Percentiles rank a stretch among this genome's conserved stretches.
Evolutionary conservation across 2,888 invertebrate species (phyloP).

Genomic region (Helobdella robusta): DNA sequence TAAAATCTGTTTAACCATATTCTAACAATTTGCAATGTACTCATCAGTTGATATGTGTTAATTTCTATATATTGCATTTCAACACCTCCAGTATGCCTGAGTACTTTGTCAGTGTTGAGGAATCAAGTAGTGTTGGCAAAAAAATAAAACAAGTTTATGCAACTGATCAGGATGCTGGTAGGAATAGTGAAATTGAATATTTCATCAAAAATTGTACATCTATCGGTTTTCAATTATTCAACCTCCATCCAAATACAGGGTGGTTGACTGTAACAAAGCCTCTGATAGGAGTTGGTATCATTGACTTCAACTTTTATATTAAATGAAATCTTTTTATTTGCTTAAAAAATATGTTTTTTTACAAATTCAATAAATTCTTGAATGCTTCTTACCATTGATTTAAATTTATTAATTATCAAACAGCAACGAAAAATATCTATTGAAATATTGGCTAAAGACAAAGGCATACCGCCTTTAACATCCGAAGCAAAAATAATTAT

Average conservation of each 20-base stretch:
- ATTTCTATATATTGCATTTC: neutral
- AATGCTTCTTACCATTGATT: no score
- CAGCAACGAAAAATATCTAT: constrained; percentile 47
- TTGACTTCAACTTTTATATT: no score
- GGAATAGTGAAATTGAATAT: constrained; percentile 62
- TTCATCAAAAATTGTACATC: constrained; percentile 61
- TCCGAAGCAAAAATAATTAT: constrained; percentile 94
- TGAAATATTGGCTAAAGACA: constrained; percentile 95
- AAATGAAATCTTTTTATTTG: neutral
- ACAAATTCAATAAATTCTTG: constrained; percentile 1
- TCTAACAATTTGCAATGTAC: no score
- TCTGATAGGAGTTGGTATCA: constrained; percentile 51
- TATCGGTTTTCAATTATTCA: constrained; percentile 64
- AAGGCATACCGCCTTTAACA: constrained; percentile 86
- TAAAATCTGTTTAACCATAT: no score
- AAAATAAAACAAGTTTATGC: constrained; percentile 63
- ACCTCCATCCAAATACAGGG: constrained; percentile 89
- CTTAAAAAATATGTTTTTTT: no score
- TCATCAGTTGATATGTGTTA: no score
- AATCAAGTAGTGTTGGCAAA: constrained; percentile 38
- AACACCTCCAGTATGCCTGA: constrained; percentile 37
- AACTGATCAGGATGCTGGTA: constrained; percentile 91
- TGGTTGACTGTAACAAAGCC: constrained; percentile 92
- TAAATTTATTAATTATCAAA: neutral
- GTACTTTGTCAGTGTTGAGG: constrained; percentile 41